These are phyloP conservation scores for Callitettix versicolor DNA, from an alignment of 1,140 invertebrate species.

Conservation along the genomic window DNA sequence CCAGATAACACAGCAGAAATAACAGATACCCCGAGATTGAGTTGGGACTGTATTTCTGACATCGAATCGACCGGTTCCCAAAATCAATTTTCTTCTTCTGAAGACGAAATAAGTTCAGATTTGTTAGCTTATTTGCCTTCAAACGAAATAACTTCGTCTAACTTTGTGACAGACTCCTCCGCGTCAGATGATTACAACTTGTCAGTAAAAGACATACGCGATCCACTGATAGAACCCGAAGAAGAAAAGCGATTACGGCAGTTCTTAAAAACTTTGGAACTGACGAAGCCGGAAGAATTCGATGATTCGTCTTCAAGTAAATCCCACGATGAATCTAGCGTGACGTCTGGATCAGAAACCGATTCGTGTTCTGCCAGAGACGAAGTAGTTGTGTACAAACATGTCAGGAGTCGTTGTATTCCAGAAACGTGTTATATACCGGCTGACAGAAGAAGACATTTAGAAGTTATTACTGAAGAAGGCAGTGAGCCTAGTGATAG, in stretches of 20 bases:
- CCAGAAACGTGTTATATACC: conserved; percentile 19
- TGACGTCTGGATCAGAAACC: not conserved
- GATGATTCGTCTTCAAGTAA: conserved; percentile 8
- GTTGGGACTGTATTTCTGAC: conserved; percentile 11
- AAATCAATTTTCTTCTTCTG: not conserved
- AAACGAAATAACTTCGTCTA: not conserved
- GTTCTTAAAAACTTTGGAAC: conserved; percentile 14
- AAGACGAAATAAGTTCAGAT: conserved; percentile 6
- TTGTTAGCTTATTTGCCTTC: conserved; percentile 5
- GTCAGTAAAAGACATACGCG: conserved; percentile 9
- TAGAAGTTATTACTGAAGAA: conserved; percentile 30
- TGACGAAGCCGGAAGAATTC: conserved; percentile 16
- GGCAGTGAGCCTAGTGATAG: conserved; percentile 25
- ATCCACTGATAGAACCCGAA: conserved; percentile 11
- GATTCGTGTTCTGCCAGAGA: too few species aligned
- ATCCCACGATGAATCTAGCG: not conserved
- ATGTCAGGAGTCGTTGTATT: conserved; percentile 4
- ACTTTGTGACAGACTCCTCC: not conserved
- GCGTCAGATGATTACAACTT: conserved; percentile 3
- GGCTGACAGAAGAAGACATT: conserved; percentile 16
- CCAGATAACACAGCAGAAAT: conserved; percentile 4
- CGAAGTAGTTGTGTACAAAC: conserved; percentile 16
- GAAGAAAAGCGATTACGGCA: conserved; percentile 11
- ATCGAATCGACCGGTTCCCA: not conserved
- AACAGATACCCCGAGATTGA: not conserved